Conservation (phyloP, 2,797 vertebrate species). For the Lepidocolaptes lacrymiger region DNA sequence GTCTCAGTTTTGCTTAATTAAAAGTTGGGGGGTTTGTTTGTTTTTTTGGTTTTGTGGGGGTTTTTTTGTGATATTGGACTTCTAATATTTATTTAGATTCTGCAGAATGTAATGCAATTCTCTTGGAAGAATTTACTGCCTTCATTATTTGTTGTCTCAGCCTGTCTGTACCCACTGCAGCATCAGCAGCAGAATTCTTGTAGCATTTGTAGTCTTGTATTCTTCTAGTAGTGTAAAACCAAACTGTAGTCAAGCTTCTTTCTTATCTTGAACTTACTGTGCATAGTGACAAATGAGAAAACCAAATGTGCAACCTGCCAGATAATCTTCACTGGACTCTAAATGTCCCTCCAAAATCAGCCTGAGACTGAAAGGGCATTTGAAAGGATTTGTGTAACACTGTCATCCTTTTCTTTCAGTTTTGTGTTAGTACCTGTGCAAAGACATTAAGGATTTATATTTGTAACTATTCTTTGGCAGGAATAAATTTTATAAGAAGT, state of each 20-base stretch:
- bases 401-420: not conserved
- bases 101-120: not conserved
- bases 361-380: not conserved
- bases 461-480: not conserved
- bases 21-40: not conserved
- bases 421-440: not conserved
- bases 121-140: not conserved
- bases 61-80: not conserved
- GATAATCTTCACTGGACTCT: not conserved
- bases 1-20: not conserved
- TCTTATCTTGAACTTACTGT: not conserved
- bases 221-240: not conserved
- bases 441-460: not conserved
- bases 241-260: not conserved
- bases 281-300: not conserved
- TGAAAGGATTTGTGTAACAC: not conserved
- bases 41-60: not conserved
- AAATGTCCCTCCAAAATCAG: not conserved
- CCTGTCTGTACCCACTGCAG: accelerated
- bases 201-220: not conserved
- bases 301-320: not conserved
- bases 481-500: accelerated
- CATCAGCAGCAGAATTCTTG: not conserved
- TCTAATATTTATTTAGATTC: not conserved
- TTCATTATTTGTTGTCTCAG: not conserved